Base-by-base conservation (phyloP, 2,888 invertebrate species). In the Metopia argyrocephala region DNA sequence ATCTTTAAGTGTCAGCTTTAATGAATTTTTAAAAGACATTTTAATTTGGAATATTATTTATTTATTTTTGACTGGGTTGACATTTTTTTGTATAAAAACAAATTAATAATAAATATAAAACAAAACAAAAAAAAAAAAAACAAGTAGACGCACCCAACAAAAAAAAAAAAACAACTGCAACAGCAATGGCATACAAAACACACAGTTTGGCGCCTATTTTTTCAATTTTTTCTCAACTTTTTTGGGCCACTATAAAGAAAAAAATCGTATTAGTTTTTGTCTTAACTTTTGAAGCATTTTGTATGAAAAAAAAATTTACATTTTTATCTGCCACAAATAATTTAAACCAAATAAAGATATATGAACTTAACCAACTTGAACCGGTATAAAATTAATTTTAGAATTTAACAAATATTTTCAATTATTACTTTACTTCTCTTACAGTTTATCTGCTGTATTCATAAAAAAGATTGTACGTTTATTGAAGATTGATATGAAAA, bases 91-190 rank as follows among this genome's bases (percentile, higher is more conserved):
- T 48, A 18, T n/a, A 46, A 25, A 9, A 28, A 46, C 25, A 20
- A 66, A 61, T 57, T 45, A 50, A 38, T 48, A 70, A 45, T 52
- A 76, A 71, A 12, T 15, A 38, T 28, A 23, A 38, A 38, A 3
- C 9, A 21, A 46, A 27, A 20, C 59, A 61, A 48, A 27, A 50
- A 38, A 38, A 38, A 28, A 70, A 57, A 38, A 71, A 71, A 71
- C 76, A 48, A 62, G 76, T 71, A 65, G 79, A 76, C 79, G 79
- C 79, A 76, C 79, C 79, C 68, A 38, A 71, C 71, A 78, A 71
- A 76, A 21, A 23, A 71, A 78, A 78, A 71, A 76, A 21, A 23
- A 1, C 31, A 75, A 59, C 21, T 21, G 0, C 45, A 66, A 61
- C 6, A 61, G 9, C 50, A 73, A 52, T 15, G 68, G 45, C 9